Evolutionary conservation across 2,888 invertebrate species (phyloP).

Genomic region (Agrilus cyanescens): DNA sequence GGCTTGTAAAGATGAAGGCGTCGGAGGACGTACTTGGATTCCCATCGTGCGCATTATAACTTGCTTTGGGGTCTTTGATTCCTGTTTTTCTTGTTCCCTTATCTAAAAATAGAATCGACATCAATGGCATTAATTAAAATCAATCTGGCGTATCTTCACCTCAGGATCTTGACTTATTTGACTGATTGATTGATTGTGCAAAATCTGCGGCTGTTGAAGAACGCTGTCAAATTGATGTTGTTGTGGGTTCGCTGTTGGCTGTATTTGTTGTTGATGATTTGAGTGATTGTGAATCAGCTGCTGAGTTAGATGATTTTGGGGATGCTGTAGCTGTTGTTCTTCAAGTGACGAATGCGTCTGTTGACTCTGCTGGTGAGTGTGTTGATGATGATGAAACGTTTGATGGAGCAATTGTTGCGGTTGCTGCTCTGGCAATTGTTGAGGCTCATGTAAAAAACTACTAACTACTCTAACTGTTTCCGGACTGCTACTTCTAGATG

Average conservation of each 20-base stretch:
- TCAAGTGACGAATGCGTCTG: slow-evolving; percentile 3
- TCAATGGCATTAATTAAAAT: too few species aligned
- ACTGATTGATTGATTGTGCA: slow-evolving; percentile 3
- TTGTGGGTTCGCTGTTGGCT: slow-evolving; percentile 3
- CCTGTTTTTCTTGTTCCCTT: slow-evolving; percentile 3
- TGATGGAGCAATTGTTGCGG: slow-evolving; percentile 9
- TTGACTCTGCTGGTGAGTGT: slow-evolving; percentile 6
- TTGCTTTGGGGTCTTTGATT: slow-evolving; percentile 14
- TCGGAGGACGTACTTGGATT: slow-evolving; percentile 27
- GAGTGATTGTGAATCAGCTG: slow-evolving; percentile 6
- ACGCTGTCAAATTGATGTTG: slow-evolving; percentile 5
- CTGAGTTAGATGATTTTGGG: slow-evolving; percentile 1
- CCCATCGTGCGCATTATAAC: slow-evolving; percentile 29
- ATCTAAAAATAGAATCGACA: too few species aligned
- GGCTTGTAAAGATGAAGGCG: slow-evolving; percentile 17
- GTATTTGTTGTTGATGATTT: not conserved
- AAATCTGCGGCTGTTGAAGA: not conserved
- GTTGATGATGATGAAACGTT: slow-evolving; percentile 8
- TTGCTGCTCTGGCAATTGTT: slow-evolving; percentile 5
- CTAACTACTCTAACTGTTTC: slow-evolving; percentile 13
- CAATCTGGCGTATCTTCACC: too few species aligned
- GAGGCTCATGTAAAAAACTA: slow-evolving; percentile 11
- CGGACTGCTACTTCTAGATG: slow-evolving; percentile 22
- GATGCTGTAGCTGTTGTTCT: slow-evolving; percentile 6
- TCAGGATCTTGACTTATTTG: too few species aligned